Base-by-base conservation (phyloP, 2,113 vertebrate species). In the Cebidichthys violaceus region DNA sequence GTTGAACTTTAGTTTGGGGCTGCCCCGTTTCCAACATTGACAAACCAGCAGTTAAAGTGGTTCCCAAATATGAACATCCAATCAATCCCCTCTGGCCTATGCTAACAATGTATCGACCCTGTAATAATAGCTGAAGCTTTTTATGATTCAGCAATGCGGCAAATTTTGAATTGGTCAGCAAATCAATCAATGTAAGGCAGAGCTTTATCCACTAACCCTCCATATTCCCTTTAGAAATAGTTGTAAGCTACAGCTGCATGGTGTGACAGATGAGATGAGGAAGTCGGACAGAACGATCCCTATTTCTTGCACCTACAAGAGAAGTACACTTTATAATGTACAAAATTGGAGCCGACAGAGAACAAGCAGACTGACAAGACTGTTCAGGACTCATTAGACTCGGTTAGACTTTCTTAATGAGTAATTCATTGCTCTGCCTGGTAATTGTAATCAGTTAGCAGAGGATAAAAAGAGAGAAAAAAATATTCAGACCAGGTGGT, bases 401-500 rank as follows among this genome's bases (percentile, higher is more conserved):
- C 72, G 61, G 59, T 73, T 64, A 79, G 84, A 83, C 75, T 86
- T 77, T 54, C 27, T 81, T 82, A 90, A 90, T 89, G 71, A 92
- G 81, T 82, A 80, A 88, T 86, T 89, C 67, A 81, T 79, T 75
- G 81, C 71, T 66, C 62, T 77, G 69, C 79, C 71, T 83, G 62
- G 88, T 90, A 79, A 87, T 82, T 92, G 69, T 79, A 89, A 91
- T 91, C 87, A 86, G 79, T 90, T 76, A 62, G 77, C 24, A 17
- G 61, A 82, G 72, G 50, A 88, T 82, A 74, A 81, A 85, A 59
- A 59, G 61, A 68, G 64, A 31, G 47, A 31, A 45, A 1, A 14
- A 27, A 74, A n/a, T n/a, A 37, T 65, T 81, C 68, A 64, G 29
- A 82, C 78, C 90, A 93, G 90, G 91, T 93, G 88, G 86, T 86